phyloP scores from a whole-genome alignment of 2,797 vertebrate genomes.

The Enteromius argenteus region DNA sequence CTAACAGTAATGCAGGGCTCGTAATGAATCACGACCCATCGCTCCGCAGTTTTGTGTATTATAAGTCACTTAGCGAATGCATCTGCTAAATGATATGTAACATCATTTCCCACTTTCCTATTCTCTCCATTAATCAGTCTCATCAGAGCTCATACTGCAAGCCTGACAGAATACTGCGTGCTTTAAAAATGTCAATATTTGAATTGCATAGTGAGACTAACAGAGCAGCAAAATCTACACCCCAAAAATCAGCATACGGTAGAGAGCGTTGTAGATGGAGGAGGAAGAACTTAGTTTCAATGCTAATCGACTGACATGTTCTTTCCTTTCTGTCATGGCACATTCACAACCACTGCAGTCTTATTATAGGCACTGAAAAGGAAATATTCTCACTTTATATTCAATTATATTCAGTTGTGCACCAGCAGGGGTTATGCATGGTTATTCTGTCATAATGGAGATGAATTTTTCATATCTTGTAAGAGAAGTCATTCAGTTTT shows the following conservation, averaged over 20 bases:
- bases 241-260: conserved; percentile 55
- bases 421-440: conserved; percentile 3
- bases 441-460: conserved; percentile 14
- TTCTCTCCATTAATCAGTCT: conserved; percentile 31
- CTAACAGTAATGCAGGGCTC: background rate
- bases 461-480: conserved; percentile 23
- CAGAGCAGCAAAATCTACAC: conserved; percentile 27
- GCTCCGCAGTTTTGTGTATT: background rate
- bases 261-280: background rate
- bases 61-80: conserved; percentile 32
- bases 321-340: conserved; percentile 7
- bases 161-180: background rate
- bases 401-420: conserved; percentile 26
- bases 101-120: background rate
- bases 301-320: conserved; percentile 21
- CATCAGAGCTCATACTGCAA: conserved; percentile 43
- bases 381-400: conserved; percentile 21
- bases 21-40: background rate
- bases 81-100: conserved; percentile 40
- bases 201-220: conserved; percentile 39
- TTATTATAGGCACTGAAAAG: conserved; percentile 18
- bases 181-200: conserved; percentile 42
- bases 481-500: conserved; percentile 5
- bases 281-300: conserved; percentile 7
- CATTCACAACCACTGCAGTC: conserved; percentile 11